These are phyloP conservation scores for Carettochelys insculpta DNA, from an alignment of 2,113 vertebrate species.

Conservation along the genomic window DNA sequence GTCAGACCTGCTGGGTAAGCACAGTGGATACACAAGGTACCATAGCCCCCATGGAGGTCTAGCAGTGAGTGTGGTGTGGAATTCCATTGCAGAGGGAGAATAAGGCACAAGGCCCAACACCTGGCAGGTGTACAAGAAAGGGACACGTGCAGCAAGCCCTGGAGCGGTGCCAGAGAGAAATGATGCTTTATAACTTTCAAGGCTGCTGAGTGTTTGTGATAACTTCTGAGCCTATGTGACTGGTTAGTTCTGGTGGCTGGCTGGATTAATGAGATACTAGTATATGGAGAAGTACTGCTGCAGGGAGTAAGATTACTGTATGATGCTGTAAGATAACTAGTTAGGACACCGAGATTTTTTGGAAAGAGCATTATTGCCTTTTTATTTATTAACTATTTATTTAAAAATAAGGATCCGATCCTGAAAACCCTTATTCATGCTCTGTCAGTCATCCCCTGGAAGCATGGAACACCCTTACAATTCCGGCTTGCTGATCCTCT, in stretches of 20 bases:
- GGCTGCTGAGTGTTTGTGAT: neutral
- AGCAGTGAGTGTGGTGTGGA: neutral
- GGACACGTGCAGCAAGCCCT: neutral
- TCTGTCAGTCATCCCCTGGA: neutral
- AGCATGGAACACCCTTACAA: neutral
- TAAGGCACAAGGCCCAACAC: neutral
- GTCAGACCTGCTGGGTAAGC: neutral
- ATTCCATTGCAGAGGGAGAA: neutral
- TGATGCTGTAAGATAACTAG: neutral
- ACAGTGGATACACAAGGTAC: neutral
- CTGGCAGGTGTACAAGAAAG: neutral
- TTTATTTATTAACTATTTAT: neutral
- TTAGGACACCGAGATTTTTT: too few relatives aligned
- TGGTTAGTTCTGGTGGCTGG: neutral
- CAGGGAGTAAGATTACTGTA: too few relatives aligned
- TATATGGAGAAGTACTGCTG: neutral
- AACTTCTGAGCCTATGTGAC: neutral
- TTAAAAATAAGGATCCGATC: neutral
- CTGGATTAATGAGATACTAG: neutral
- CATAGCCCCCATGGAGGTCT: neutral
- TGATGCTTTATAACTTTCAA: neutral
- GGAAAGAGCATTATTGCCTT: neutral
- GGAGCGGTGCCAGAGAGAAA: neutral
- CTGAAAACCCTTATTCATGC: neutral
- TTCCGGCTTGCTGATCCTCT: neutral